Base-by-base conservation (phyloP, 1,140 invertebrate genomes). In the Archivesica marissinica region DNA sequence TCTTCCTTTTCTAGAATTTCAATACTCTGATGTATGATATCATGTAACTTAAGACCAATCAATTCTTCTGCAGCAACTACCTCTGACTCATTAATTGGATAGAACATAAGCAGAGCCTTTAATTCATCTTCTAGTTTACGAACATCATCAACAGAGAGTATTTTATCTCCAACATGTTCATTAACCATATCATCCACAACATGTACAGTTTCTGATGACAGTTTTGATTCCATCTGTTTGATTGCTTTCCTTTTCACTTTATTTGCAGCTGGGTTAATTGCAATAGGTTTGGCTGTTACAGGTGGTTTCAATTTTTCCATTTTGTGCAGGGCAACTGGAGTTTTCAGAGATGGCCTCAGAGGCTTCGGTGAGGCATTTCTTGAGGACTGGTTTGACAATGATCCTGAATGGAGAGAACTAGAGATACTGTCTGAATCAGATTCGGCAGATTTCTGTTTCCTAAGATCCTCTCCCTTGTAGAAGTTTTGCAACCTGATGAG, bases 321-420 rank as follows among this genome's bases (percentile, higher is more conserved):
- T 35, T 78, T 64, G 7, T 64, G 59, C n/a, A 61, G 47, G 15
- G 59, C 33, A 33, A 35, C 76, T 38, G 59, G 76, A 7, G 76
- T 64, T 64, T 61, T 78, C n/a, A 78, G 35, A 15, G 76, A 64
- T 41, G 76, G 35, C n/a, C 76, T 39, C 23, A 78, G 47, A 28
- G 76, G 76, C 66, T 78, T 78, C 3, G 76, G 76, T 30, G 76
- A 78, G 30, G 76, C 76, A 47, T 59, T 78, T 23, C 76, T 59
- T 23, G 76, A 78, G 28, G 76, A 78, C 39, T 56, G 54, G 38
- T 64, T 78, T 39, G 76, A 78, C 39, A 35, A 23, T 2, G 75
- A 39, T 39, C 50, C 75, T 23, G 76, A 78, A 17, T 61, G 56
- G n/a, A n/a, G n/a, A 7, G 25, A 44, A 28, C 76, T 78, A 15